Conservation (phyloP, 92 coral and sea anemone genomes). For the Siderastrea siderea region DNA sequence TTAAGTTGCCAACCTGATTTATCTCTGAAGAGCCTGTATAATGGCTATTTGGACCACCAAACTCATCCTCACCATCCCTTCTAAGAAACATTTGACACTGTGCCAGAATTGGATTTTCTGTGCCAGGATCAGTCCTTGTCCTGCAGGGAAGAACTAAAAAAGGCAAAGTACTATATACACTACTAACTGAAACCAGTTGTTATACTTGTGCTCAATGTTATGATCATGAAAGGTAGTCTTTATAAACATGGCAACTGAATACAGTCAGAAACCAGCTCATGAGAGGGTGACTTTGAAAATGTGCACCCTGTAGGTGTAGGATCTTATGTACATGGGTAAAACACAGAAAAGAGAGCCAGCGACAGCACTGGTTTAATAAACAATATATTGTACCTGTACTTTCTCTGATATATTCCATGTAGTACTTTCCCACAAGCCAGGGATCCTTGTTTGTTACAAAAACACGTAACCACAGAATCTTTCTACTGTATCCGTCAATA, state of each 20-base stretch:
- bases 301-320: too few relatives aligned
- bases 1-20: constrained; percentile 28
- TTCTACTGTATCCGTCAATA: constrained; percentile 29
- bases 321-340: too few relatives aligned
- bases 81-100: constrained; percentile 52
- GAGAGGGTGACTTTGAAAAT: too few relatives aligned
- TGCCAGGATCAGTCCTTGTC: constrained; percentile 46
- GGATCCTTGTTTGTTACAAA: constrained; percentile 57
- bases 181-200: too few relatives aligned
- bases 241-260: too few relatives aligned
- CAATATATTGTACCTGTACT: not conserved
- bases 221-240: too few relatives aligned
- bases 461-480: constrained; percentile 27
- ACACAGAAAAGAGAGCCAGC: too few relatives aligned
- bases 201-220: too few relatives aligned
- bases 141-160: constrained; percentile 40
- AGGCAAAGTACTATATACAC: too few relatives aligned
- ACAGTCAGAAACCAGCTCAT: too few relatives aligned
- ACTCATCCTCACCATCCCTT: constrained; percentile 21
- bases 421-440: constrained; percentile 54
- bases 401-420: constrained; percentile 13
- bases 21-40: constrained; percentile 41
- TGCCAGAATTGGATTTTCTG: constrained; percentile 25
- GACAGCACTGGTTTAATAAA: too few relatives aligned
- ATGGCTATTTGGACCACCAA: constrained; percentile 37